Evolutionary conservation across 2,888 invertebrate species (phyloP), one percentile per base, ranked within the genome.

Genomic region (Xanthorhoe designata): DNA sequence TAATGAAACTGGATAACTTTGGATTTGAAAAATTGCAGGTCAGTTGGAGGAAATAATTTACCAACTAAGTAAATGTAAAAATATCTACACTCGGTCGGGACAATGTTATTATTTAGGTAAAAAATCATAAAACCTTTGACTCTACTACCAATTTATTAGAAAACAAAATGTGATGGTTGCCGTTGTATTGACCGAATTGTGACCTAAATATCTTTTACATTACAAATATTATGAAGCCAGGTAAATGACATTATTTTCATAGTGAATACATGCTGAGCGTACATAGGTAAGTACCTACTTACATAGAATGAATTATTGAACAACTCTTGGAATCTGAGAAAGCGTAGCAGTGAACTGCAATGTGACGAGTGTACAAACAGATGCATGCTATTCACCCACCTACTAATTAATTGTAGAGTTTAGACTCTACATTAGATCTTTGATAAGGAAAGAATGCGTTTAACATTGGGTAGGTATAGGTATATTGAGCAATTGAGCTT

Each of bases 11-110:
- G 87, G 92, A 93, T 85, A 93, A 92, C 78, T 88, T 88, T 81
- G 90, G 91, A 83, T 91, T 91, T 81, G 91, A 92, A 78, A 91
- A 91, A 77, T 81, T 92, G 76, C 91, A 92, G 91, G 93, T 92
- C 66, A 35, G 77, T 82, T 52, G 5, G 7, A 38, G 0, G 3
- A 10, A 38, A 32, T 7, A 19, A 8, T 35, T 24, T 24, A 24
- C 24, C 24, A 42, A 9, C 13, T 56, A 47, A 15, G 9, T 47
- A 17, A 10, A 45, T 9, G 49, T 2, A 29, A 3, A n/a, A 24
- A 57, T 15, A 29, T 32, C n/a, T n/a, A n/a, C n/a, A n/a, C n/a
- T n/a, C n/a, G n/a, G n/a, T n/a, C n/a, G n/a, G n/a, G n/a, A n/a
- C n/a, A n/a, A n/a, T n/a, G n/a, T n/a, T n/a, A n/a, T n/a, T n/a